These are phyloP conservation scores for Dipus sagitta DNA, from an alignment of 2,797 vertebrate species.

Conservation along the genomic window DNA sequence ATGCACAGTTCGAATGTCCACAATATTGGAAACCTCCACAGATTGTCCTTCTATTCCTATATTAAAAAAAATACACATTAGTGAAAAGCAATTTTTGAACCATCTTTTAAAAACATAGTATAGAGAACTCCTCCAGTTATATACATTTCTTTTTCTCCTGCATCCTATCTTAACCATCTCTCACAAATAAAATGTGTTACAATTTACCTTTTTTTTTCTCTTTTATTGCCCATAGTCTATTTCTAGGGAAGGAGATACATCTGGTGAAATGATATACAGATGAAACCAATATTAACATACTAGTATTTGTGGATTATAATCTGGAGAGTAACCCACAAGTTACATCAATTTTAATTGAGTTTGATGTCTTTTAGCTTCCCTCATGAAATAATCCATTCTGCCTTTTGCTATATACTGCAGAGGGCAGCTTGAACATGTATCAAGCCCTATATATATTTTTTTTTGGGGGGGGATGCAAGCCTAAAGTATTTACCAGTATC, in stretches of 20 bases:
- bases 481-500: not conserved
- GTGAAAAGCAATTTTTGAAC: not conserved
- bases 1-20: constrained; percentile 94
- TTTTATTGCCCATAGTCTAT: not conserved
- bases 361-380: constrained; percentile 34
- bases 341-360: constrained; percentile 60
- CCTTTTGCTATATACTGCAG: constrained; percentile 30
- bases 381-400: constrained; percentile 29
- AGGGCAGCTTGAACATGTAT: not conserved
- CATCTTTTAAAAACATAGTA: not conserved
- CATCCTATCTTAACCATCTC: not conserved
- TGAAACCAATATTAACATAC: constrained; percentile 19
- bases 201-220: not conserved
- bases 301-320: constrained; percentile 33
- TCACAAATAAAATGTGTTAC: not conserved
- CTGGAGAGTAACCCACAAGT: constrained; percentile 15
- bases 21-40: constrained; percentile 93
- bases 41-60: constrained; percentile 93
- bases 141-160: not conserved
- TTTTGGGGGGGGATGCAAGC: not conserved
- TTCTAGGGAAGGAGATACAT: constrained; percentile 35
- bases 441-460: not conserved
- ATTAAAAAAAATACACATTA: constrained; percentile 73
- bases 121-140: not conserved
- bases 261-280: constrained; percentile 23